Evolutionary conservation across 2,113 vertebrate genomes (phyloP).

Genomic region (Odocoileus hemionus): DNA sequence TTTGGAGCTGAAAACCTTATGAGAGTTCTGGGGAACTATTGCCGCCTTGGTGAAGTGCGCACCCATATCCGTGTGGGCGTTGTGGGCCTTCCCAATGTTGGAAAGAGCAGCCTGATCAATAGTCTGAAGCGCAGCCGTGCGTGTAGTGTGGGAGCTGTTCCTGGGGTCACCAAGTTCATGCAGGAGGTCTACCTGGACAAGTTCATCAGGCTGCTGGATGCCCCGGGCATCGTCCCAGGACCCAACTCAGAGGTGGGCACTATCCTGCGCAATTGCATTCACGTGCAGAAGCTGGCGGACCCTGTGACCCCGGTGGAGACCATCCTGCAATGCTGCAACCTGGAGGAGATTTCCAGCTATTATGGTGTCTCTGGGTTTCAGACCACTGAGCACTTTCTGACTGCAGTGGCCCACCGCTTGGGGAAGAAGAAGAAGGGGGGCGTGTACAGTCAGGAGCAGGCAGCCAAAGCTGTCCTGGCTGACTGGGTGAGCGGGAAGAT

Average conservation of each 20-base stretch:
- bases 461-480: constrained; percentile 88
- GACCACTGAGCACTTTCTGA: constrained; percentile 87
- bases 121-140: constrained; percentile 90
- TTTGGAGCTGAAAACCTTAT: constrained; percentile 92
- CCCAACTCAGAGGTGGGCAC: constrained; percentile 86
- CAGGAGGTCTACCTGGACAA: constrained; percentile 92
- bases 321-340: constrained; percentile 88
- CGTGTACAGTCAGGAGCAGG: constrained; percentile 87
- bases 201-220: constrained; percentile 90
- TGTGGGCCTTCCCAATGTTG: constrained; percentile 92
- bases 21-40: constrained; percentile 91
- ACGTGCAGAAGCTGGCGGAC: constrained; percentile 89
- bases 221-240: constrained; percentile 90
- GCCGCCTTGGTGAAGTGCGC: constrained; percentile 87
- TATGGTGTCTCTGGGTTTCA: constrained; percentile 86
- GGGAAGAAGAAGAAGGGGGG: constrained; percentile 92
- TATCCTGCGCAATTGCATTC: constrained; percentile 90
- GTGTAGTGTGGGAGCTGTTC: constrained; percentile 88
- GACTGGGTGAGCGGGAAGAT: constrained; percentile 94
- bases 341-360: constrained; percentile 88
- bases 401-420: constrained; percentile 85
- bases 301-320: constrained; percentile 88
- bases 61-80: constrained; percentile 89
- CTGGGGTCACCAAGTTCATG: constrained; percentile 92
- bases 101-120: constrained; percentile 95